Conservation (phyloP, 2,888 invertebrate species). For the Zaprionus obscuricornis region DNA sequence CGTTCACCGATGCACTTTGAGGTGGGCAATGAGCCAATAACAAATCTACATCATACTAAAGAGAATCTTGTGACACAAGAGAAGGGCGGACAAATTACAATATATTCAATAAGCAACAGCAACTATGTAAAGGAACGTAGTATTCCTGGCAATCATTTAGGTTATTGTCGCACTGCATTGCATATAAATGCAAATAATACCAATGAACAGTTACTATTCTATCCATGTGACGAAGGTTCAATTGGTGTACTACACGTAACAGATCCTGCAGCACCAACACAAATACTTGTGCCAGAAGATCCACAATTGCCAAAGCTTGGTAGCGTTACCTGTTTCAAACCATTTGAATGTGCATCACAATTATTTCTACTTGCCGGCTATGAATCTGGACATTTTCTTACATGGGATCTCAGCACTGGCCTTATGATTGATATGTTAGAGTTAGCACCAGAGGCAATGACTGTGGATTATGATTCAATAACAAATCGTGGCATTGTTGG, state of each 20-base stretch:
- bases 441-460: conserved; percentile 87
- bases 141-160: conserved; percentile 87
- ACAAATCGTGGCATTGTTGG: conserved; percentile 88
- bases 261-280: conserved; percentile 80
- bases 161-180: conserved; percentile 88
- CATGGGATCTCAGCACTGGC: conserved; percentile 88
- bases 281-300: conserved; percentile 81
- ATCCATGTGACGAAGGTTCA: conserved; percentile 86
- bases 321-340: conserved; percentile 85
- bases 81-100: conserved; percentile 88
- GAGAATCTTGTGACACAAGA: conserved; percentile 89
- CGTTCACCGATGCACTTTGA: conserved; percentile 87
- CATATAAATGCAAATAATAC: conserved; percentile 79
- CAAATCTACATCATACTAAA: conserved; percentile 84
- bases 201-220: conserved; percentile 85
- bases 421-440: conserved; percentile 70
- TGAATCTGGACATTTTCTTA: conserved; percentile 88
- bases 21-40: conserved; percentile 86
- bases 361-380: conserved; percentile 88
- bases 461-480: conserved; percentile 88
- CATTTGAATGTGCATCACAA: conserved; percentile 83
- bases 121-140: conserved; percentile 86
- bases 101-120: conserved; percentile 86
- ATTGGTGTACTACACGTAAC: conserved; percentile 82
- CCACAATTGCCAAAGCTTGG: conserved; percentile 84